phyloP scores from a whole-genome alignment of 2,888 invertebrate species.

The Drosophila atripex region DNA sequence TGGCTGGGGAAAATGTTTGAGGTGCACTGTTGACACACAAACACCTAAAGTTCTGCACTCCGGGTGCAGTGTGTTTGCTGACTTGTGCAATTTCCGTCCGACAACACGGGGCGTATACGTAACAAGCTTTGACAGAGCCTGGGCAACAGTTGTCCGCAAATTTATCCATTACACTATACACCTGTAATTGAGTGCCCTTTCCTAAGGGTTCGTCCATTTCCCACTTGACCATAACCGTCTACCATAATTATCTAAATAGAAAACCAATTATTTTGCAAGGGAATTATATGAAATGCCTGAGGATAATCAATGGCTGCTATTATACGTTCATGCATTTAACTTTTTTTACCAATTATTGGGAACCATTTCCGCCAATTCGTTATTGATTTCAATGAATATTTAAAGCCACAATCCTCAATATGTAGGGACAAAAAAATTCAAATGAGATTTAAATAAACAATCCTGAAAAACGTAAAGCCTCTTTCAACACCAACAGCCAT shows the following conservation, averaged over 20 bases:
- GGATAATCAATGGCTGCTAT: background rate
- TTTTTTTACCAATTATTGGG: background rate
- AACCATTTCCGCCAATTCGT: background rate
- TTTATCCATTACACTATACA: constrained; percentile 14
- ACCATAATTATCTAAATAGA: background rate
- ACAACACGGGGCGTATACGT: constrained; percentile 58
- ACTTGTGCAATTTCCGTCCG: constrained; percentile 71
- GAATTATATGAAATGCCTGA: background rate
- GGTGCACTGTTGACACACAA: constrained; percentile 47
- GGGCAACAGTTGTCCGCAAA: constrained; percentile 29
- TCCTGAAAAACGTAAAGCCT: constrained; percentile 19
- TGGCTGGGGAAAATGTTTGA: constrained; percentile 48
- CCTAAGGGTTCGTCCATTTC: background rate
- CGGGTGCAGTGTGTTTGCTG: constrained; percentile 61
- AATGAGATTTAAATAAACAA: constrained; percentile 53
- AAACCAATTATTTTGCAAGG: background rate
- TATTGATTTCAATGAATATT: background rate
- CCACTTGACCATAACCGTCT: background rate
- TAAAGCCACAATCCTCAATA: background rate
- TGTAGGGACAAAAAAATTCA: no score
- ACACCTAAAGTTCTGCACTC: constrained; percentile 27
- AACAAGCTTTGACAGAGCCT: constrained; percentile 39
- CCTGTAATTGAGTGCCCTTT: background rate
- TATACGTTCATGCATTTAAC: background rate
- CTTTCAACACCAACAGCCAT: constrained; percentile 27